Evolutionary conservation across 2,888 invertebrate species (phyloP).

Genomic region (Patella pellucida): DNA sequence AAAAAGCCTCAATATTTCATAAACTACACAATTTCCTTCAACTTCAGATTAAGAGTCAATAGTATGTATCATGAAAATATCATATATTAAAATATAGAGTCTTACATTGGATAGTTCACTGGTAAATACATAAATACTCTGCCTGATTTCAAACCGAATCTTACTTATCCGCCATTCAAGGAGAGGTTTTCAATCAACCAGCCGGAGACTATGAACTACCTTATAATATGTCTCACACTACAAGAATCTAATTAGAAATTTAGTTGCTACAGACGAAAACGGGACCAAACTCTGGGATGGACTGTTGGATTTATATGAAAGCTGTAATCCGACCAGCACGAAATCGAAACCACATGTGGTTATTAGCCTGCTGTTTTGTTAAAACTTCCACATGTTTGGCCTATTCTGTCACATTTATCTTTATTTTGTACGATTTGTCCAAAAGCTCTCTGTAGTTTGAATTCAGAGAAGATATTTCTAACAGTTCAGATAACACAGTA

Average conservation of each 20-base stretch:
- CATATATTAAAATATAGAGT: no score
- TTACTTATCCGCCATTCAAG: no score
- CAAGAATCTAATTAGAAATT: conserved; percentile 14
- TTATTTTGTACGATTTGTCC: neutral
- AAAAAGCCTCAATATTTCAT: no score
- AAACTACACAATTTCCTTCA: no score
- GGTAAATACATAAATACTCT: no score
- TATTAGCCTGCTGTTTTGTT: conserved; percentile 26
- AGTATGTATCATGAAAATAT: no score
- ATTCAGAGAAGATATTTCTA: neutral
- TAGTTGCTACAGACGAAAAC: conserved; percentile 16
- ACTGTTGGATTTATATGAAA: conserved; percentile 21
- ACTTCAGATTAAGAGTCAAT: no score
- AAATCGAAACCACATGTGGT: conserved; percentile 27
- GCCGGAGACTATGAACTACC: no score
- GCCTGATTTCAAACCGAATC: no score
- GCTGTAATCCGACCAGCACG: conserved; percentile 32
- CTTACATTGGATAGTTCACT: no score
- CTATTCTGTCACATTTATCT: conserved; percentile 19
- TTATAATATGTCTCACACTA: neutral
- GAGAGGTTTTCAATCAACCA: no score
- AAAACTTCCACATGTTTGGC: conserved; percentile 19
- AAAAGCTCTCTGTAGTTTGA: neutral
- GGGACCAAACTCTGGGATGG: conserved; percentile 20
- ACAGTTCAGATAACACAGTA: neutral